These are phyloP conservation scores for Scarus forsteni DNA, from an alignment of 2,797 vertebrate genomes.

Conservation along the genomic window DNA sequence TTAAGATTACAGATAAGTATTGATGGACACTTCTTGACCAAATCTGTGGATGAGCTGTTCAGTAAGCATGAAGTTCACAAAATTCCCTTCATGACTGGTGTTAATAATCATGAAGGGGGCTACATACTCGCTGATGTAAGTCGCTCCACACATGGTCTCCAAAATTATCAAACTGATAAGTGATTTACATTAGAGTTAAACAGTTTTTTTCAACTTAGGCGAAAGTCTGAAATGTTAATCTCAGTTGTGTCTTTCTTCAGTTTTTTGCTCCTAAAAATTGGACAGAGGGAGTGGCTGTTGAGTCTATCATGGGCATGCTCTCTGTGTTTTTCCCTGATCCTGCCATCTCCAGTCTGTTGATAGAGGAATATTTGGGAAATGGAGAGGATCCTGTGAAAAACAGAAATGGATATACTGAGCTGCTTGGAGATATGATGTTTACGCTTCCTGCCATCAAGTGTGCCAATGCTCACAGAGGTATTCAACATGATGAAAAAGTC, in stretches of 20 bases:
- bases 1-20: background rate
- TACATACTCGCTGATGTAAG: constrained; percentile 68
- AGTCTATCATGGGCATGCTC: constrained; percentile 12
- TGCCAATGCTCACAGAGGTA: constrained; percentile 57
- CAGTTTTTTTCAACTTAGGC: background rate
- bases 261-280: constrained; percentile 65
- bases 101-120: constrained; percentile 79
- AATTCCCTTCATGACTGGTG: constrained; percentile 66
- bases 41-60: constrained; percentile 15
- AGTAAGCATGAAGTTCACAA: no score
- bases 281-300: constrained; percentile 78
- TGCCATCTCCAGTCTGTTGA: constrained; percentile 7
- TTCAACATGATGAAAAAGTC: no score
- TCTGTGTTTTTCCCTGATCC: background rate
- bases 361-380: constrained; percentile 81
- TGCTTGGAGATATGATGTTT: constrained; percentile 82
- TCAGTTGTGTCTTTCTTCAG: constrained; percentile 48
- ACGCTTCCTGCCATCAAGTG: constrained; percentile 75
- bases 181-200: background rate
- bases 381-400: constrained; percentile 74
- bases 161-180: background rate
- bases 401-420: constrained; percentile 78
- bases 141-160: background rate
- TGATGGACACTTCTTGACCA: constrained; percentile 77
- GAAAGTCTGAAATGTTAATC: constrained; percentile 4